Percentiles rank a stretch among this genome's conserved stretches.
Conservation (phyloP, 2,113 vertebrate genomes). For the Athene noctua region DNA sequence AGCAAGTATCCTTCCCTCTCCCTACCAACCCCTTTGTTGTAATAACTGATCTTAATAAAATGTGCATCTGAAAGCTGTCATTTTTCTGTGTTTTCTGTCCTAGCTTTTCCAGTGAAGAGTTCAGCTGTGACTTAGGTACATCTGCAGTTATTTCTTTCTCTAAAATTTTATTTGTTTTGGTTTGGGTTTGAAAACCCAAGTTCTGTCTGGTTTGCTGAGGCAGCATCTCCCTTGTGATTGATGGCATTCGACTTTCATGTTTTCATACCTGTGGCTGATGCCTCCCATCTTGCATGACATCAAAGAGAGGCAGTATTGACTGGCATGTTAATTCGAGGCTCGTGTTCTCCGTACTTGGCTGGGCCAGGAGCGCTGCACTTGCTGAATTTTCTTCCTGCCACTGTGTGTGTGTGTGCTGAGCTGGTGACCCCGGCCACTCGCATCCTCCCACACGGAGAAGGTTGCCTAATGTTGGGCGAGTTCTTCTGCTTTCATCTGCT, state of each 20-base stretch:
- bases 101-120: not conserved
- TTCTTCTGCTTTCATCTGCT: not conserved
- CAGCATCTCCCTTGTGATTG: not conserved
- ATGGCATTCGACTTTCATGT: not conserved
- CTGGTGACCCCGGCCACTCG: fast-evolving
- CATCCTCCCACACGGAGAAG: not conserved
- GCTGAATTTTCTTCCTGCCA: not conserved
- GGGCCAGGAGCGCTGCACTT: not conserved
- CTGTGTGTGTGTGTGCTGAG: fast-evolving
- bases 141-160: not conserved
- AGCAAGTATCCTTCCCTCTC: not conserved
- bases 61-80: not conserved
- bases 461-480: not conserved
- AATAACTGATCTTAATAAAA: not conserved
- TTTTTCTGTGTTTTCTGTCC: not conserved
- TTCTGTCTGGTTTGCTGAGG: not conserved
- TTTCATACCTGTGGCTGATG: slow-evolving; percentile 43
- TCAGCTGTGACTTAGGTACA: not conserved
- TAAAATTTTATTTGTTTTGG: not conserved
- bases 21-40: not conserved
- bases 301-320: not conserved
- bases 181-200: not conserved
- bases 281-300: slow-evolving; percentile 23
- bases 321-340: not conserved
- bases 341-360: not conserved